These are phyloP conservation scores for Heliconius charithonia DNA, from an alignment of 2,888 invertebrate genomes.

Conservation along the genomic window DNA sequence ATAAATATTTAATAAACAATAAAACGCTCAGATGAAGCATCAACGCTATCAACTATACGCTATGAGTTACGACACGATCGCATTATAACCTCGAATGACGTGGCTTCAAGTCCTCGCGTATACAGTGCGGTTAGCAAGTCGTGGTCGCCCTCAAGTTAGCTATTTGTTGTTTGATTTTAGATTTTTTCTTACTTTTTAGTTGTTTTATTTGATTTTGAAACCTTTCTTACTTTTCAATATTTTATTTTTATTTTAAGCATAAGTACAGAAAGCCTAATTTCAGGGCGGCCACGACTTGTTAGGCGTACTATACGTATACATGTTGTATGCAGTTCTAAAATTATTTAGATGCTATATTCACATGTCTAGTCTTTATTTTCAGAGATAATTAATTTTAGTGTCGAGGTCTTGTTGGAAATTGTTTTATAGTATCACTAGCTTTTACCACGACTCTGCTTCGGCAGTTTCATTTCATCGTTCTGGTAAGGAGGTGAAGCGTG, in stretches of 20 bases:
- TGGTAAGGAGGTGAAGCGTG: no score
- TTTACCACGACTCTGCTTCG: no score
- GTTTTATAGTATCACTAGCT: background rate
- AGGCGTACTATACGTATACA: background rate
- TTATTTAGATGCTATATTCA: background rate
- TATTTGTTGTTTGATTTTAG: no score
- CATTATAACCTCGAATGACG: slow-evolving; percentile 13
- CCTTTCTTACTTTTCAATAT: no score
- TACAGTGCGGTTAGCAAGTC: background rate
- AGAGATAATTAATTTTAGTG: background rate
- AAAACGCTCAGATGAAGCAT: background rate
- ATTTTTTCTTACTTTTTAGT: no score
- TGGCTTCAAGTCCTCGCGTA: background rate
- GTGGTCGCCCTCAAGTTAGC: no score
- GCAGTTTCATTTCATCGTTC: no score
- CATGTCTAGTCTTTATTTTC: background rate
- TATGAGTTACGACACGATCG: slow-evolving; percentile 2
- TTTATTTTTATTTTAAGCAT: no score
- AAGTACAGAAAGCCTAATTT: no score
- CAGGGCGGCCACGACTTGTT: no score
- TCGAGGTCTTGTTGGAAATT: background rate
- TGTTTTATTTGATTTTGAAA: no score
- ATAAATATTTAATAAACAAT: slow-evolving; percentile 6
- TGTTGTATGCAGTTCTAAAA: slow-evolving; percentile 8
- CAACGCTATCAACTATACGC: background rate